Evolutionary conservation across 2,888 invertebrate species (phyloP).

Genomic region (Omphaloscelis lunosa): DNA sequence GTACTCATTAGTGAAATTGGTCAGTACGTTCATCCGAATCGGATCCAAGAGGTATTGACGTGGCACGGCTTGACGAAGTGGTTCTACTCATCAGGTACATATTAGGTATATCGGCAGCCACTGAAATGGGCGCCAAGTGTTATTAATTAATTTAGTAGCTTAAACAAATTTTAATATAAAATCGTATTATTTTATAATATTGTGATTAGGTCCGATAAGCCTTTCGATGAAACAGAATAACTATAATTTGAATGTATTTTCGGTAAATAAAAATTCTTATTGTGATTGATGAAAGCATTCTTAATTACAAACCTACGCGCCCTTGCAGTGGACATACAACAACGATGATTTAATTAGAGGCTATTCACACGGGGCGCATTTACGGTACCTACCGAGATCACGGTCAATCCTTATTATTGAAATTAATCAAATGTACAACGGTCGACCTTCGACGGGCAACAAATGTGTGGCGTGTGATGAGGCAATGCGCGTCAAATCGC

Average conservation of each 20-base stretch:
- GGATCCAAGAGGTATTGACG: slow-evolving; percentile 43
- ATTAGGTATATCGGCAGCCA: slow-evolving; percentile 26
- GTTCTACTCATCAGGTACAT: slow-evolving; percentile 28
- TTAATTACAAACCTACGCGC: slow-evolving; percentile 23
- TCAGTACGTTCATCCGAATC: slow-evolving; percentile 45
- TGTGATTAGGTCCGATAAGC: neutral
- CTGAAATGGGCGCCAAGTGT: slow-evolving; percentile 39
- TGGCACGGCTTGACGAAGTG: slow-evolving; percentile 55
- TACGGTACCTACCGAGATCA: slow-evolving; percentile 46
- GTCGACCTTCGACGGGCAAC: slow-evolving; percentile 71
- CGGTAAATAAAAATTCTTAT: neutral
- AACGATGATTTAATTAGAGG: slow-evolving; percentile 35
- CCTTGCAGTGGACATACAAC: slow-evolving; percentile 19
- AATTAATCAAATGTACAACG: slow-evolving; percentile 61
- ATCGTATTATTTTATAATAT: neutral
- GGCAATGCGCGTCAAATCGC: slow-evolving; percentile 86
- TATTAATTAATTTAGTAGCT: slow-evolving; percentile 19
- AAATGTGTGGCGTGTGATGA: slow-evolving; percentile 76
- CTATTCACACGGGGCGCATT: slow-evolving; percentile 55
- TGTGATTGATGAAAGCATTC: slow-evolving; percentile 12
- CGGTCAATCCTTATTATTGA: slow-evolving; percentile 46
- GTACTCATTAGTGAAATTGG: slow-evolving; percentile 78
- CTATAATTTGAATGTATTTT: slow-evolving; percentile 1
- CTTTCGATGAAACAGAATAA: neutral
- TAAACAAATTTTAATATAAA: neutral